phyloP scores from a whole-genome alignment of 1,140 invertebrate species.

The Eufriesea mexicana region DNA sequence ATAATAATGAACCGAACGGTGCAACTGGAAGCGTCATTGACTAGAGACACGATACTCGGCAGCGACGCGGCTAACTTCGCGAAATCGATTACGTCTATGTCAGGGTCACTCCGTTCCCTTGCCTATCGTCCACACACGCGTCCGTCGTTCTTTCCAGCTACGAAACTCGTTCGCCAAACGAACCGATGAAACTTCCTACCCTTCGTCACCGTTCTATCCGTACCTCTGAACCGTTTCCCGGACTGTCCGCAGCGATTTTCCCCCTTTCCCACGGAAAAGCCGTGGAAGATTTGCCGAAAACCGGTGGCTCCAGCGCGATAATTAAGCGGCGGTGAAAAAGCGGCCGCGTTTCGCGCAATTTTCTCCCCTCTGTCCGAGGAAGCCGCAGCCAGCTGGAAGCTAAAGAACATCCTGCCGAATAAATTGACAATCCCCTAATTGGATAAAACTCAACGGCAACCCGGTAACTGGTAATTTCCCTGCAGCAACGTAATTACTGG shows the following conservation, averaged over 20 bases:
- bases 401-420: slow-evolving; percentile 37
- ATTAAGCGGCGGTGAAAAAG: not conserved
- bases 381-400: not conserved
- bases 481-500: slow-evolving; percentile 68
- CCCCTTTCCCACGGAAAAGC: not conserved
- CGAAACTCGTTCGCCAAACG: slow-evolving; percentile 9
- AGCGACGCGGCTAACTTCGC: slow-evolving; percentile 9
- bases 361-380: not conserved
- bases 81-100: slow-evolving; percentile 46
- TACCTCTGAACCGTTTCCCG: too few relatives aligned
- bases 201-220: too few relatives aligned
- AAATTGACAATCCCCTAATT: slow-evolving; percentile 65
- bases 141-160: slow-evolving; percentile 10
- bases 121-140: slow-evolving; percentile 7
- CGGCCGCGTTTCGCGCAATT: not conserved
- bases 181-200: not conserved
- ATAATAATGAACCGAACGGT: slow-evolving; percentile 45
- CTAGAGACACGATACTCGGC: slow-evolving; percentile 29
- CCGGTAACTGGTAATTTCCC: slow-evolving; percentile 69
- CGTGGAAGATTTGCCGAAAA: not conserved
- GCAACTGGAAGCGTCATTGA: slow-evolving; percentile 41
- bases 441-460: slow-evolving; percentile 61
- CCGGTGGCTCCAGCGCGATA: not conserved
- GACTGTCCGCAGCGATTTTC: too few relatives aligned
- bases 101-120: slow-evolving; percentile 29